A percentile compares a stretch with the other conserved stretches of the same genome.
phyloP scores from a whole-genome alignment of 2,888 invertebrate genomes.

The Tridacna crocea region DNA sequence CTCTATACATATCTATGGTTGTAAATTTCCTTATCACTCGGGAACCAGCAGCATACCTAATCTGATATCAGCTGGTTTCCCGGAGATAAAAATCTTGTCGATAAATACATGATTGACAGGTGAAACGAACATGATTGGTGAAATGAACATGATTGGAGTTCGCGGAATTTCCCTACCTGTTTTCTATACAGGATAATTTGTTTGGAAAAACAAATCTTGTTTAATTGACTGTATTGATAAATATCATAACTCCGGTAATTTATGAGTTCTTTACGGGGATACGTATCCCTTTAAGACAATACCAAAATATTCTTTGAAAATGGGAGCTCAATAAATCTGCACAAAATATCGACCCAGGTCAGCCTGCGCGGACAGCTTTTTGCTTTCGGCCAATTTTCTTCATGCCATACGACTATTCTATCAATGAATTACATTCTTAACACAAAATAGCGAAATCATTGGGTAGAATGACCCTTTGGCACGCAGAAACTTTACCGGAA shows the following conservation, averaged over 20 bases:
- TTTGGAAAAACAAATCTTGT: background rate
- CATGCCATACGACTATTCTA: too few relatives aligned
- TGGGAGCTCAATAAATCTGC: too few relatives aligned
- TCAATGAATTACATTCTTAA: too few relatives aligned
- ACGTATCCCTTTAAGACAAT: too few relatives aligned
- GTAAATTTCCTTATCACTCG: conserved; percentile 3
- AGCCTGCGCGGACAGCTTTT: too few relatives aligned
- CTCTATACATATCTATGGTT: background rate
- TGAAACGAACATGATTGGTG: background rate
- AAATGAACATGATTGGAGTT: background rate
- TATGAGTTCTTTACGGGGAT: too few relatives aligned
- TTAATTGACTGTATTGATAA: background rate
- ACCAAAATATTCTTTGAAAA: too few relatives aligned
- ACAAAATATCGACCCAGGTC: too few relatives aligned
- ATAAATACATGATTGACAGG: background rate
- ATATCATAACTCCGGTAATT: background rate
- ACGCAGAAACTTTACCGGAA: too few relatives aligned
- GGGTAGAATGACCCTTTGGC: too few relatives aligned
- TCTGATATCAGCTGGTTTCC: conserved; percentile 23
- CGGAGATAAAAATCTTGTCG: conserved; percentile 1
- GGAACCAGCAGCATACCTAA: conserved; percentile 14
- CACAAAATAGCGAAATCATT: too few relatives aligned
- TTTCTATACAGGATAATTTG: background rate
- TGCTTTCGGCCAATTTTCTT: too few relatives aligned
- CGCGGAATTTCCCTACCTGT: conserved; percentile 3